A percentile compares a stretch with the other conserved stretches of the same genome.
Evolutionary conservation across 2,888 invertebrate genomes (phyloP).

Genomic region (Ypsolopha sequella): DNA sequence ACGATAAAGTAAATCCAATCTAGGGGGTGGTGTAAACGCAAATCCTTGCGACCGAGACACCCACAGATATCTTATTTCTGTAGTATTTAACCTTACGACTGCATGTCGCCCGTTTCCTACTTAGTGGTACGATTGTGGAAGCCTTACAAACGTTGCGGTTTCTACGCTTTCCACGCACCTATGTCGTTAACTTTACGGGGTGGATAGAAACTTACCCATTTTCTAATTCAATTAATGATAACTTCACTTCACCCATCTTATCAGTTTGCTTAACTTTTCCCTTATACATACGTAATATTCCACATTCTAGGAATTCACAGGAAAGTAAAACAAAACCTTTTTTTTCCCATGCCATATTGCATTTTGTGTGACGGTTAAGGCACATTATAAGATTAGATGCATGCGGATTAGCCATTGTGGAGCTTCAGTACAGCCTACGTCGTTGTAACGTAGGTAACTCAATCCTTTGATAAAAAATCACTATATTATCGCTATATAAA

Average conservation of each 20-base stretch:
- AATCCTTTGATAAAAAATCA: too few relatives aligned
- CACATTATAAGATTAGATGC: constrained; percentile 67
- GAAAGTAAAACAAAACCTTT: too few relatives aligned
- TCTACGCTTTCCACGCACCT: constrained; percentile 36
- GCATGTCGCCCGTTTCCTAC: constrained; percentile 55
- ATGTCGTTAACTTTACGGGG: not conserved
- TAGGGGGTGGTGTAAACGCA: constrained; percentile 14
- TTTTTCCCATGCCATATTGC: too few relatives aligned
- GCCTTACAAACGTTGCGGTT: constrained; percentile 61
- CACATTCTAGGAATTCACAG: too few relatives aligned
- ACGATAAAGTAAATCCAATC: not conserved
- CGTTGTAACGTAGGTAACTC: too few relatives aligned
- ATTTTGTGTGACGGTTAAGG: constrained; percentile 37
- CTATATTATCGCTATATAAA: too few relatives aligned
- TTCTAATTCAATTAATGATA: not conserved
- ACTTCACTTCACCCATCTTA: not conserved
- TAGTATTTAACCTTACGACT: constrained; percentile 69
- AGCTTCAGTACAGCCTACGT: constrained; percentile 49
- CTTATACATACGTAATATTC: too few relatives aligned
- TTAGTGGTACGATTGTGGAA: constrained; percentile 61
- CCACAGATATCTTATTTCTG: constrained; percentile 67
- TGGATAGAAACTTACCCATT: not conserved
- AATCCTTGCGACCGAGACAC: constrained; percentile 22
- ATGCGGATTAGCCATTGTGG: constrained; percentile 63
- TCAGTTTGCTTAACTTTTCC: not conserved